phyloP scores from a whole-genome alignment of 1,140 invertebrate genomes.

The Asobara japonica region DNA sequence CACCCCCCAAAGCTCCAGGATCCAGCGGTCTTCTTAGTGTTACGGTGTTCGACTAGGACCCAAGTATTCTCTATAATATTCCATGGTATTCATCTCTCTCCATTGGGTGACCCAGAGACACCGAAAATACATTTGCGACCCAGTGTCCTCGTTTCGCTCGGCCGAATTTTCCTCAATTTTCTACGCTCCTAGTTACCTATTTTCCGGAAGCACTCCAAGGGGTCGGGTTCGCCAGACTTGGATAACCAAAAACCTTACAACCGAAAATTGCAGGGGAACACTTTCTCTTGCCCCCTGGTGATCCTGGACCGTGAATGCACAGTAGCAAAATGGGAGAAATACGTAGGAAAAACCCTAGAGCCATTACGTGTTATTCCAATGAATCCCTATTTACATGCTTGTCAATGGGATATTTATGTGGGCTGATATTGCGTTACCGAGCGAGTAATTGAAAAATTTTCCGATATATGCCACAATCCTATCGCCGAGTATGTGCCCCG shows the following conservation, averaged over 20 bases:
- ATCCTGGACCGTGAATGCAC: background rate
- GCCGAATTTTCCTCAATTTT: background rate
- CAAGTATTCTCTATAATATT: conserved; percentile 4
- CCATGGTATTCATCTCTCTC: background rate
- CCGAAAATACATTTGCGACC: conserved; percentile 5
- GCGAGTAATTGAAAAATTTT: conserved; percentile 12
- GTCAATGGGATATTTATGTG: conserved; percentile 9
- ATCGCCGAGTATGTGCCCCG: background rate
- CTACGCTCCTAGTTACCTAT: background rate
- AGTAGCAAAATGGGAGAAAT: background rate
- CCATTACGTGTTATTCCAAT: background rate
- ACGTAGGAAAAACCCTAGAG: background rate
- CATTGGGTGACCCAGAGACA: background rate
- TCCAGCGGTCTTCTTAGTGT: background rate
- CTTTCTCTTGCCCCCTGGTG: background rate
- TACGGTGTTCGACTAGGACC: background rate
- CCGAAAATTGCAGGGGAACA: background rate
- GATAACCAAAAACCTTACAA: no score
- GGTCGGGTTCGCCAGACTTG: background rate
- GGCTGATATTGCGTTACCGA: conserved; percentile 10
- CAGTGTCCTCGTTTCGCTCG: background rate
- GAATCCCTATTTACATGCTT: conserved; percentile 9
- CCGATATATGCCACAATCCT: background rate
- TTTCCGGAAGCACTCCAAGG: background rate
- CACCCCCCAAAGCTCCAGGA: background rate